Conservation (phyloP, 1,140 invertebrate species). For the Drosophila burlai region DNA sequence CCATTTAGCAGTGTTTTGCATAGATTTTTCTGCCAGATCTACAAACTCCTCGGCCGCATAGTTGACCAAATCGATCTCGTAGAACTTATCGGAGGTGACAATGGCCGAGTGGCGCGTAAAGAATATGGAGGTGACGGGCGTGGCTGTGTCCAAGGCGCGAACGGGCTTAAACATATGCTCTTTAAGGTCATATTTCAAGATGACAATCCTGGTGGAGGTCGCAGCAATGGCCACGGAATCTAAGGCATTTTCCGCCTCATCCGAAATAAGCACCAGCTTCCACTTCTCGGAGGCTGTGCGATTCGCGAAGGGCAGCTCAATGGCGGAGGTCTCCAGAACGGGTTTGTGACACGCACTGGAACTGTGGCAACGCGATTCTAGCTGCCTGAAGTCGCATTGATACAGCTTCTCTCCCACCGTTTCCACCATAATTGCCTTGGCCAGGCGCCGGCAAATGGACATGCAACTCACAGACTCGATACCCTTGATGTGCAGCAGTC, state of each 20-base stretch:
- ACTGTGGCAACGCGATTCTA: conserved; percentile 87
- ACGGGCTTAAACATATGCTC: conserved; percentile 87
- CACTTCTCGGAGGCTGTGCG: conserved; percentile 72
- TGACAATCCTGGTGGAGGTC: conserved; percentile 88
- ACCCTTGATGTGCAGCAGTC: conserved; percentile 87
- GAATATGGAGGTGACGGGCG: conserved; percentile 91
- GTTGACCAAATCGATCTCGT: conserved; percentile 90
- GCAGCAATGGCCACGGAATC: conserved; percentile 88
- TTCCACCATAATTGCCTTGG: conserved; percentile 89
- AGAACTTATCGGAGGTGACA: conserved; percentile 92
- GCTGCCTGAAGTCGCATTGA: conserved; percentile 88
- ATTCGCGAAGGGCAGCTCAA: conserved; percentile 85
- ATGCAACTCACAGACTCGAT: conserved; percentile 89
- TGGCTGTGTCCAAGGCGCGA: conserved; percentile 89
- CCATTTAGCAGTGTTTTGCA: conserved; percentile 87
- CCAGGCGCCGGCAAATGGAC: conserved; percentile 86
- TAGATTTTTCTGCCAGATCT: conserved; percentile 88
- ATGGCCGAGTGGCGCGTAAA: conserved; percentile 90
- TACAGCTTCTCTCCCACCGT: conserved; percentile 89
- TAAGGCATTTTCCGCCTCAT: conserved; percentile 81
- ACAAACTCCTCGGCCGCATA: conserved; percentile 90
- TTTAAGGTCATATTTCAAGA: conserved; percentile 85
- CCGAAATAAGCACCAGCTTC: conserved; percentile 80
- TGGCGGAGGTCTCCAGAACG: conserved; percentile 87
- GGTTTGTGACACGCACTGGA: conserved; percentile 88